Base-by-base conservation (phyloP, 2,888 invertebrate genomes). In the Nemotelus nigrinus region DNA sequence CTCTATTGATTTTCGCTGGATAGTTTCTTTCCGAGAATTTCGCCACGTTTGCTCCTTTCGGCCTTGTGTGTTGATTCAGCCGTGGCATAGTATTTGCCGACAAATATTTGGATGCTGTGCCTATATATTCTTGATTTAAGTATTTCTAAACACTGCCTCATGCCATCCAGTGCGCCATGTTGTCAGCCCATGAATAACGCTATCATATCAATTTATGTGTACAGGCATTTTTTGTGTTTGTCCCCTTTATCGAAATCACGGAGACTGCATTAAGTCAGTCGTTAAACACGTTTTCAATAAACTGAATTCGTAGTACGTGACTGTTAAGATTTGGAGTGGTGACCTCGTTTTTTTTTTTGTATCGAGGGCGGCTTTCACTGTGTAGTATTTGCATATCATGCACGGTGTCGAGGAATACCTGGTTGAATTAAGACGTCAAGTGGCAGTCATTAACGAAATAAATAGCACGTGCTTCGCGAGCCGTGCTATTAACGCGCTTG, bases 241-340 rank as follows among this genome's bases (percentile, higher is more conserved):
- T 25, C 25, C 41, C 45, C n/a, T 65, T 65, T 65, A 47, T 25
- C 41, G 8, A n/a, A 65, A 65, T 65, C 65, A 65, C 65, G 65
- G 10, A 65, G 6, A 65, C 48, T 44, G 41, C 53, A 53, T 68
- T 50, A 68, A 6, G 53, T 50, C 4, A 68, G 68, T 53, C 53
- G 45, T 50, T 50, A 50, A 68, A 68, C 68, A 68, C 68, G 68
- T 68, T 68, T 68, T 48, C 68, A 68, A 68, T 68, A 68, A 68
- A 68, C 68, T 48, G 5, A 68, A 68, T 68, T 68, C 53, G 68
- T 6, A 68, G 68, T 50, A 68, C 68, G 68, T 68, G 68, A 68
- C 68, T 68, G n/a, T 41, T 53, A n/a, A n/a, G 43, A 6, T 39
- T 68, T 53, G 39, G 53, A 68, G 53, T 53, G 44, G 68, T 41